A percentile compares a stretch with the other conserved stretches of the same genome.
These are phyloP conservation scores for Barypeithes pellucidus DNA, from an alignment of 2,888 invertebrate genomes.

Conservation along the genomic window DNA sequence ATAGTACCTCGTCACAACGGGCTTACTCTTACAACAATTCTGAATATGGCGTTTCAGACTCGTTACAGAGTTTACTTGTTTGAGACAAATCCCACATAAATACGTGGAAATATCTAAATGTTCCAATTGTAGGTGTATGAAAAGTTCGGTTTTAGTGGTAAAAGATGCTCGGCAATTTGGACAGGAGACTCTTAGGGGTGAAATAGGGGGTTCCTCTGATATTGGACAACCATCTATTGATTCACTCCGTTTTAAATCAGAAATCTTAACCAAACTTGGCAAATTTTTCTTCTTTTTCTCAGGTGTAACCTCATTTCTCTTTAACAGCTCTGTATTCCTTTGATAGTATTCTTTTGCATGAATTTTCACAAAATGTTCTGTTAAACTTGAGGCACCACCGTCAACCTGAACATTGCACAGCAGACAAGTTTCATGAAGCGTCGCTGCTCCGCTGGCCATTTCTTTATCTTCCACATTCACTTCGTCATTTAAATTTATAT, in stretches of 20 bases:
- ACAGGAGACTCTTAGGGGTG: conserved; percentile 60
- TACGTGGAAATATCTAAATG: conserved; percentile 73
- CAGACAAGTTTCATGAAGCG: conserved; percentile 68
- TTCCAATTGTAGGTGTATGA: conserved; percentile 73
- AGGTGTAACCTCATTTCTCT: conserved; percentile 38
- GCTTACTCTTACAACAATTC: conserved; percentile 70
- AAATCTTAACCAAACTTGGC: conserved; percentile 68
- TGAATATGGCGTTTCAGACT: conserved; percentile 73
- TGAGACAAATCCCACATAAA: conserved; percentile 74
- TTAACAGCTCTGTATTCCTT: conserved; percentile 51
- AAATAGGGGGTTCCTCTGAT: conserved; percentile 55
- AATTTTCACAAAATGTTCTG: conserved; percentile 72
- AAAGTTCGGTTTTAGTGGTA: conserved; percentile 71
- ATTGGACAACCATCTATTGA: conserved; percentile 57
- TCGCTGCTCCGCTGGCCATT: background rate
- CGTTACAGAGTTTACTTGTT: conserved; percentile 71
- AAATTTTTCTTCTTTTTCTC: conserved; percentile 66
- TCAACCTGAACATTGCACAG: conserved; percentile 73
- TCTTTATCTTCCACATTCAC: background rate
- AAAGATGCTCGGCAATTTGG: conserved; percentile 69
- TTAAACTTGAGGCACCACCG: conserved; percentile 69
- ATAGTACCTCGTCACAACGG: conserved; percentile 68
- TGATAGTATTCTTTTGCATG: conserved; percentile 72
- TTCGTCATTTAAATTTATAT: background rate
- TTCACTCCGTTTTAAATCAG: conserved; percentile 65